phyloP scores from a whole-genome alignment of 2,888 invertebrate genomes.

The Piscicola geometra region DNA sequence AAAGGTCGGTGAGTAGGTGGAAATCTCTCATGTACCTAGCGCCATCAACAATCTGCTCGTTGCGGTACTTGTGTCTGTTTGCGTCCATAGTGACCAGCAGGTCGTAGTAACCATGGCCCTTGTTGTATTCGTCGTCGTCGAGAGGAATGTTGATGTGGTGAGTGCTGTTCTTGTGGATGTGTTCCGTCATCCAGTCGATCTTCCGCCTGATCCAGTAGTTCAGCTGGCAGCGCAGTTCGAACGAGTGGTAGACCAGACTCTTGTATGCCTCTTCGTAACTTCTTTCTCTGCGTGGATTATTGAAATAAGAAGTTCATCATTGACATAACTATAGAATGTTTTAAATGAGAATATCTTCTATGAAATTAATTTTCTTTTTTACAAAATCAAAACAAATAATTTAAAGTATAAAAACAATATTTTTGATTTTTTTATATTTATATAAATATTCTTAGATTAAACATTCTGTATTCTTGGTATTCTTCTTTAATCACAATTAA shows the following conservation, averaged over 20 bases:
- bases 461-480: no score
- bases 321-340: no score
- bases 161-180: not conserved
- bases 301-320: no score
- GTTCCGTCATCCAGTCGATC: not conserved
- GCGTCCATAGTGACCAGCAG: not conserved
- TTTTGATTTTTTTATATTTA: no score
- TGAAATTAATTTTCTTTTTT: no score
- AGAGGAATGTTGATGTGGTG: not conserved
- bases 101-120: not conserved
- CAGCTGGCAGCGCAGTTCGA: constrained; percentile 3
- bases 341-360: no score
- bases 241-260: not conserved
- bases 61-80: not conserved
- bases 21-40: not conserved
- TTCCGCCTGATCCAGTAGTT: constrained; percentile 10
- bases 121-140: not conserved
- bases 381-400: no score
- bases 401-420: no score
- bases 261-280: not conserved
- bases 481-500: no score
- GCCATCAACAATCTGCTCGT: not conserved
- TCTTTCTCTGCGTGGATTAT: no score
- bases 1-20: not conserved
- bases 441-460: no score